Percentiles rank a stretch among this genome's conserved stretches.
Conservation (phyloP, 2,113 vertebrate genomes). For the Synodontis membranacea region DNA sequence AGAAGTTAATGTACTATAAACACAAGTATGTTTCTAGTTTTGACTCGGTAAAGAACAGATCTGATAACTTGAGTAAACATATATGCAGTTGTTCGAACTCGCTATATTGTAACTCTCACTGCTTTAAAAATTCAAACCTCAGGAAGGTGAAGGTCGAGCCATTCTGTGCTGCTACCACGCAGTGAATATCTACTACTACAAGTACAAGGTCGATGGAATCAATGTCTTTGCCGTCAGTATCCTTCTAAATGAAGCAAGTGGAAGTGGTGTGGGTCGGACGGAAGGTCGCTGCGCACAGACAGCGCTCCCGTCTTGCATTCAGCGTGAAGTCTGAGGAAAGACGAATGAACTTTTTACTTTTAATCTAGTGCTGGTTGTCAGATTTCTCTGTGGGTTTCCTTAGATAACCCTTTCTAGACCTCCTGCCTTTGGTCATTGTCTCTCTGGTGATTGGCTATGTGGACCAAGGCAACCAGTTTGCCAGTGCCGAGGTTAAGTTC, state of each 20-base stretch:
- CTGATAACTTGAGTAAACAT: background rate
- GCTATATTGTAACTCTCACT: background rate
- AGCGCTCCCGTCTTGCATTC: background rate
- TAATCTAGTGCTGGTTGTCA: background rate
- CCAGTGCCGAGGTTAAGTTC: slow-evolving; percentile 78
- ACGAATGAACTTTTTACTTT: background rate
- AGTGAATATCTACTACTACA: slow-evolving; percentile 83
- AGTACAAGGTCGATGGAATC: slow-evolving; percentile 78
- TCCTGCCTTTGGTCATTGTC: slow-evolving; percentile 80
- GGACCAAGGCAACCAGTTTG: slow-evolving; percentile 76
- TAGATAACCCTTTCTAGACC: slow-evolving; percentile 70
- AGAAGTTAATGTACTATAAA: background rate
- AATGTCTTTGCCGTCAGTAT: slow-evolving; percentile 83
- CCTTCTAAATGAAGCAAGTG: slow-evolving; percentile 57
- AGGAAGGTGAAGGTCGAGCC: slow-evolving; percentile 62
- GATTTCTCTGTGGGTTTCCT: slow-evolving; percentile 59
- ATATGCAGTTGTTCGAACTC: background rate
- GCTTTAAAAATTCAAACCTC: slow-evolving; percentile 57
- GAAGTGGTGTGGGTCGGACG: background rate
- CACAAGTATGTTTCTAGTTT: background rate
- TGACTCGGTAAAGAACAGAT: background rate
- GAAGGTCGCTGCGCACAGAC: background rate
- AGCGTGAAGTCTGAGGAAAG: background rate
- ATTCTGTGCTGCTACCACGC: slow-evolving; percentile 78
- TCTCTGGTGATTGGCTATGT: slow-evolving; percentile 80